Conservation (phyloP, 2,888 invertebrate species). For the Conus canariensis region DNA sequence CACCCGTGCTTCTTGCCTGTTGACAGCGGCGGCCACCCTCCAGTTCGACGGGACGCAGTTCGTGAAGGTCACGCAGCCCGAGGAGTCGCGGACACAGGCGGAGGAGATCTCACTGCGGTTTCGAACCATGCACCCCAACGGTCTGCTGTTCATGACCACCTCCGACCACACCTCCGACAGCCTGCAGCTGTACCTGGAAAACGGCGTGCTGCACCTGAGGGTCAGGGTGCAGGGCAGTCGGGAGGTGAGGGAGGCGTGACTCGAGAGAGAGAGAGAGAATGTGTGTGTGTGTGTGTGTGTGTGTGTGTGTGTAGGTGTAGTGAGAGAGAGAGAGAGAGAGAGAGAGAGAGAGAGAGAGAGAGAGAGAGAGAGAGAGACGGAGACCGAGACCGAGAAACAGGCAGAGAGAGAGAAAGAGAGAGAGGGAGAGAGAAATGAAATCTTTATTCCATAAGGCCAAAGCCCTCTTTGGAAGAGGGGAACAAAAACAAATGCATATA, state of each 20-base stretch:
- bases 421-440: not conserved
- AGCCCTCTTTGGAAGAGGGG: too few species aligned
- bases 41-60: slow-evolving; percentile 94
- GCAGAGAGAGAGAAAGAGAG: not conserved
- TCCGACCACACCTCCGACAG: slow-evolving; percentile 87
- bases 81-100: slow-evolving; percentile 89
- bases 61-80: slow-evolving; percentile 86
- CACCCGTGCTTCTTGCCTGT: not conserved
- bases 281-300: not conserved
- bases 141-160: slow-evolving; percentile 85
- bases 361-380: not conserved
- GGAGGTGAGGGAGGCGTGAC: slow-evolving; percentile 82
- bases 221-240: slow-evolving; percentile 90
- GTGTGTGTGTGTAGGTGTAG: too few species aligned
- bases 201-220: slow-evolving; percentile 89
- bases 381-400: too few species aligned
- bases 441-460: too few species aligned
- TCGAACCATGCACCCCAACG: slow-evolving; percentile 88
- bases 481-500: too few species aligned
- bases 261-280: not conserved
- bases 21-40: slow-evolving; percentile 91
- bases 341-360: not conserved
- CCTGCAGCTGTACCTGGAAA: slow-evolving; percentile 91
- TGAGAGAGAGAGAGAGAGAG: not conserved
- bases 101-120: slow-evolving; percentile 93